These are phyloP conservation scores for Spialia ferax DNA, from an alignment of 2,888 invertebrate genomes.

Conservation along the genomic window DNA sequence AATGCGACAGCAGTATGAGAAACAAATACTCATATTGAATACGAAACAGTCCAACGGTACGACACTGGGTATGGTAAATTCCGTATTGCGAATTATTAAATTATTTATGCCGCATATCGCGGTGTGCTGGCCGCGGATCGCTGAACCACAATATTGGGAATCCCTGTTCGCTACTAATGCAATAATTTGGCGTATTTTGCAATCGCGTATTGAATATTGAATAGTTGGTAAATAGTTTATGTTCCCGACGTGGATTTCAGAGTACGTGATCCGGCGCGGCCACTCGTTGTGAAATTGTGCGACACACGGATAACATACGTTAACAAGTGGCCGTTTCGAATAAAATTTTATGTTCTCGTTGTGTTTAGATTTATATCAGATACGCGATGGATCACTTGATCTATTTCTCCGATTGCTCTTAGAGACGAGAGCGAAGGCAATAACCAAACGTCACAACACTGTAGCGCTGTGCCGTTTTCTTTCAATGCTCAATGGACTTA, in stretches of 20 bases:
- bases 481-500: background rate
- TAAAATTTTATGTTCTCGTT: conserved; percentile 75
- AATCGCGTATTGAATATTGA: conserved; percentile 86
- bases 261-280: conserved; percentile 78
- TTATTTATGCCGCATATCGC: conserved; percentile 86
- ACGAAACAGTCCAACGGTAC: conserved; percentile 84
- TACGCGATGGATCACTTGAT: conserved; percentile 62
- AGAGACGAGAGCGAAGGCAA: conserved; percentile 21
- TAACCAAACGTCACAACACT: conserved; percentile 28
- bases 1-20: conserved; percentile 85
- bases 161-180: conserved; percentile 85
- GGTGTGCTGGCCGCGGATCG: conserved; percentile 76
- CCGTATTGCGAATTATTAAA: conserved; percentile 87
- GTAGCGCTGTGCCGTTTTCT: conserved; percentile 10
- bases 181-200: conserved; percentile 87
- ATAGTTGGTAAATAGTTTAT: conserved; percentile 85
- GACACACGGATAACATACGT: conserved; percentile 76
- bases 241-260: conserved; percentile 82
- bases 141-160: conserved; percentile 86
- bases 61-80: conserved; percentile 84
- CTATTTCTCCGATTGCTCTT: conserved; percentile 43
- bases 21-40: conserved; percentile 86
- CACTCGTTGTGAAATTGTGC: conserved; percentile 78
- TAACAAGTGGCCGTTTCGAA: conserved; percentile 78
- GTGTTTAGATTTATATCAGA: conserved; percentile 74